Evolutionary conservation across 2,888 invertebrate species (phyloP).

Genomic region (Xestia rhomboidea): DNA sequence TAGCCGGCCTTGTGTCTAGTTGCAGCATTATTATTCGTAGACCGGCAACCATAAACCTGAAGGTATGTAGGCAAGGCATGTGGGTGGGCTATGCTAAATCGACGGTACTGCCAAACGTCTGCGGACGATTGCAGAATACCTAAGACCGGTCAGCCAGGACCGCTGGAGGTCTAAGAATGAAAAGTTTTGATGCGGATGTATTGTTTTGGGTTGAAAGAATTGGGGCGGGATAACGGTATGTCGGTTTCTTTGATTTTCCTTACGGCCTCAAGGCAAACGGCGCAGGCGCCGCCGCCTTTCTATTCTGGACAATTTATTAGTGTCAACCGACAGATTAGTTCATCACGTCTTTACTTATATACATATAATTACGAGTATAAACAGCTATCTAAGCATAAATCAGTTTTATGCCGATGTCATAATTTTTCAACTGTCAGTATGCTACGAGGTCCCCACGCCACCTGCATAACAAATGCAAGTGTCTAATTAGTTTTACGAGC

Average conservation of each 20-base stretch:
- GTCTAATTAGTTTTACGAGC: slow-evolving; percentile 76
- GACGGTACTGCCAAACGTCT: slow-evolving; percentile 76
- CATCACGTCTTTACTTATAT: slow-evolving; percentile 35
- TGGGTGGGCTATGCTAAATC: slow-evolving; percentile 82
- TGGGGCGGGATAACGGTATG: slow-evolving; percentile 44
- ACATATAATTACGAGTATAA: slow-evolving; percentile 24
- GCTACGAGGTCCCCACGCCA: slow-evolving; percentile 64
- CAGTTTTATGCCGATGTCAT: slow-evolving; percentile 48
- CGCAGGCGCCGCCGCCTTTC: slow-evolving; percentile 31
- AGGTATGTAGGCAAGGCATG: slow-evolving; percentile 78
- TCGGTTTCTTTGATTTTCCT: slow-evolving; percentile 50
- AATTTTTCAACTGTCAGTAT: slow-evolving; percentile 56
- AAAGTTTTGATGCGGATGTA: slow-evolving; percentile 55
- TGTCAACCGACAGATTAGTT: slow-evolving; percentile 38
- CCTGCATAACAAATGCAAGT: slow-evolving; percentile 72
- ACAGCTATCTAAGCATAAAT: slow-evolving; percentile 41
- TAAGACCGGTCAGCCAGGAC: slow-evolving; percentile 62
- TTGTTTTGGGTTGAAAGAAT: slow-evolving; percentile 47
- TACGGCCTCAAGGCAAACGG: slow-evolving; percentile 5
- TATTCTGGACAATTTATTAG: slow-evolving; percentile 53
- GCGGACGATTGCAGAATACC: slow-evolving; percentile 79
- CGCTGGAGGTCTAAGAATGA: slow-evolving; percentile 63
- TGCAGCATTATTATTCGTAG: slow-evolving; percentile 83
- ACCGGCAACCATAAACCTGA: slow-evolving; percentile 75
- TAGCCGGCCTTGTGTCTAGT: slow-evolving; percentile 76